These are phyloP conservation scores for Malacosoma neustria DNA, from an alignment of 2,888 invertebrate species.

Conservation along the genomic window DNA sequence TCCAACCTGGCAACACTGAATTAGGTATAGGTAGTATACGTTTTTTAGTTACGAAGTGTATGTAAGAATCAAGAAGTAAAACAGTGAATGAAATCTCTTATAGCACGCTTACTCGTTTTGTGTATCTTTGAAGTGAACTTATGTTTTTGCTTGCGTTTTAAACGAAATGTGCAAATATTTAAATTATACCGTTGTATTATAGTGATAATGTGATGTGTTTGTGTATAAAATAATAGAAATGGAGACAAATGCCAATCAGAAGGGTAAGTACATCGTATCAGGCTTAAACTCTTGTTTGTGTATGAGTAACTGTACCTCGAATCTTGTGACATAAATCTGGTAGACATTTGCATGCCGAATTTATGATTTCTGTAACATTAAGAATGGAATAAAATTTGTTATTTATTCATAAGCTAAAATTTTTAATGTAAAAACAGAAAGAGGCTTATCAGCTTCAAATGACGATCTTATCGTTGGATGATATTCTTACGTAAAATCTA, in stretches of 20 bases:
- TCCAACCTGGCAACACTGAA: too few species aligned
- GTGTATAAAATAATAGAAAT: slow-evolving; percentile 42
- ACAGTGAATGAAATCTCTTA: slow-evolving; percentile 31
- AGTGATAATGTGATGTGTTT: slow-evolving; percentile 64
- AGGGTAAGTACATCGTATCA: slow-evolving; percentile 48
- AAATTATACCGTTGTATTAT: slow-evolving; percentile 17
- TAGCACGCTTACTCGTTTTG: slow-evolving; percentile 36
- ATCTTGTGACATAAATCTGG: slow-evolving; percentile 46
- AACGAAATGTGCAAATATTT: slow-evolving; percentile 17
- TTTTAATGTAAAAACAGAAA: slow-evolving; percentile 5
- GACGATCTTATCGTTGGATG: slow-evolving; percentile 22
- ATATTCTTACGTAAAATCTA: slow-evolving; percentile 12
- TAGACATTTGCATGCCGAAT: slow-evolving; percentile 34
- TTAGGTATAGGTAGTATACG: too few species aligned
- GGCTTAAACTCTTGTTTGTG: slow-evolving; percentile 50
- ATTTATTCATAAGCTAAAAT: too few species aligned
- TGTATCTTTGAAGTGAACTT: slow-evolving; percentile 22
- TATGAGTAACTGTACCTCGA: slow-evolving; percentile 61
- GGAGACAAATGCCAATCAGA: slow-evolving; percentile 64
- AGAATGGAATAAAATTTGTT: too few species aligned
- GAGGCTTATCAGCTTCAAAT: slow-evolving; percentile 24
- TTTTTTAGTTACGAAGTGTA: too few species aligned
- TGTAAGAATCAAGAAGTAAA: too few species aligned
- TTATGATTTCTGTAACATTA: slow-evolving; percentile 10
- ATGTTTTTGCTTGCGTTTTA: slow-evolving; percentile 13